phyloP scores from a whole-genome alignment of 2,113 vertebrate species.

The Odontesthes bonariensis region DNA sequence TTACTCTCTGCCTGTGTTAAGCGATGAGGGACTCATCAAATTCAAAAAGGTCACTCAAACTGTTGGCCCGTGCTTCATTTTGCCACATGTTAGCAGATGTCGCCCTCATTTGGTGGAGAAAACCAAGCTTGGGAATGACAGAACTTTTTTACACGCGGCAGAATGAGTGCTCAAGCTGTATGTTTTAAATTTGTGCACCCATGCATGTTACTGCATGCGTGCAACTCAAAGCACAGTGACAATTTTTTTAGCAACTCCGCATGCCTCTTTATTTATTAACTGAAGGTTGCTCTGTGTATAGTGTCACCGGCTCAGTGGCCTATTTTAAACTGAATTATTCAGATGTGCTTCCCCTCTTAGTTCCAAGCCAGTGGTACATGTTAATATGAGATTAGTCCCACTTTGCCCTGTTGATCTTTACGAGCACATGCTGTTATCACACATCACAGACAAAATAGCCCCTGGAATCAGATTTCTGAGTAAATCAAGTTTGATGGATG shows the following conservation, averaged over 20 bases:
- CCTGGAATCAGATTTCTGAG: constrained; percentile 45
- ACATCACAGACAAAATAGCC: constrained; percentile 17
- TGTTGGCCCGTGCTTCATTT: constrained; percentile 13
- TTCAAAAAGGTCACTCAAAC: constrained; percentile 45
- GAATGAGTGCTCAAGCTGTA: constrained; percentile 9
- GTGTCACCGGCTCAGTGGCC: constrained; percentile 30
- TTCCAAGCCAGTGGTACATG: constrained; percentile 67
- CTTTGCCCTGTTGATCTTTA: constrained; percentile 56
- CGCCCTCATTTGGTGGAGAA: constrained; percentile 1
- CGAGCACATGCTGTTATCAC: constrained; percentile 40
- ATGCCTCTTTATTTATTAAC: constrained; percentile 47
- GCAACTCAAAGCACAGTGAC: constrained; percentile 13
- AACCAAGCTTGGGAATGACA: constrained; percentile 18
- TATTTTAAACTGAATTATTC: constrained; percentile 72
- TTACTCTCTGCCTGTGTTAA: constrained; percentile 17
- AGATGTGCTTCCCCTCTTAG: constrained; percentile 62
- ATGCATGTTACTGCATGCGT: constrained; percentile 38
- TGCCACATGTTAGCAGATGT: constrained; percentile 43
- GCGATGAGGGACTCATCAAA: constrained; percentile 27
- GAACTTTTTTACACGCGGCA: constrained; percentile 9
- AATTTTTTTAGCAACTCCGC: constrained; percentile 12
- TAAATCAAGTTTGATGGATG: constrained; percentile 33
- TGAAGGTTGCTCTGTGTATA: constrained; percentile 40
- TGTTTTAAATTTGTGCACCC: constrained; percentile 36
- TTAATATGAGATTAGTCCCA: constrained; percentile 73